phyloP scores from a whole-genome alignment of 2,797 vertebrate genomes.

The Aplochiton taeniatus region DNA sequence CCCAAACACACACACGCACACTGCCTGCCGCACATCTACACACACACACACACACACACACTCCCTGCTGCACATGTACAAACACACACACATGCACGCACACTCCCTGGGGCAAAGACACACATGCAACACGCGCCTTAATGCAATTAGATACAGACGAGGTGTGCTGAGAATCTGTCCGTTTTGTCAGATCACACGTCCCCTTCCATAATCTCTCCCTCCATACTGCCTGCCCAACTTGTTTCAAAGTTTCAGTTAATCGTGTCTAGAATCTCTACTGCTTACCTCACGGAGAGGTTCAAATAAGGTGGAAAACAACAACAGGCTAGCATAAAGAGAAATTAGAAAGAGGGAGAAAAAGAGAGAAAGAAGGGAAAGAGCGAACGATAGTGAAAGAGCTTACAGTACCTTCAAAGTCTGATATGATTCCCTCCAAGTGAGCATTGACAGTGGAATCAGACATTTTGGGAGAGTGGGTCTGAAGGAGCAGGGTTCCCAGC shows the following conservation, averaged over 20 bases:
- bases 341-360: neutral
- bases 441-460: slow-evolving; percentile 94
- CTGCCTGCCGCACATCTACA: slow-evolving; percentile 15
- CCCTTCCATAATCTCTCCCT: slow-evolving; percentile 23
- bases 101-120: neutral
- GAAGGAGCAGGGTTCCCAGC: slow-evolving; percentile 67
- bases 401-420: slow-evolving; percentile 92
- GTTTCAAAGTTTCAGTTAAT: slow-evolving; percentile 40
- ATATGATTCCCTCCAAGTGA: slow-evolving; percentile 98
- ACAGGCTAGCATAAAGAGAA: neutral
- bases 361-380: neutral
- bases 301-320: neutral
- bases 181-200: no score
- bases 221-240: slow-evolving; percentile 22
- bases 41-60: slow-evolving; percentile 29
- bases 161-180: no score
- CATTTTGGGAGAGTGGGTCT: slow-evolving; percentile 76
- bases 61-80: slow-evolving; percentile 11
- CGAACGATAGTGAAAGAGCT: slow-evolving; percentile 63
- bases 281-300: slow-evolving; percentile 44
- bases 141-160: no score
- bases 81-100: slow-evolving; percentile 28
- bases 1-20: slow-evolving; percentile 11
- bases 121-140: no score
- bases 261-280: slow-evolving; percentile 58